Conservation (phyloP, 2,113 vertebrate species). For the Silurus glanis region DNA sequence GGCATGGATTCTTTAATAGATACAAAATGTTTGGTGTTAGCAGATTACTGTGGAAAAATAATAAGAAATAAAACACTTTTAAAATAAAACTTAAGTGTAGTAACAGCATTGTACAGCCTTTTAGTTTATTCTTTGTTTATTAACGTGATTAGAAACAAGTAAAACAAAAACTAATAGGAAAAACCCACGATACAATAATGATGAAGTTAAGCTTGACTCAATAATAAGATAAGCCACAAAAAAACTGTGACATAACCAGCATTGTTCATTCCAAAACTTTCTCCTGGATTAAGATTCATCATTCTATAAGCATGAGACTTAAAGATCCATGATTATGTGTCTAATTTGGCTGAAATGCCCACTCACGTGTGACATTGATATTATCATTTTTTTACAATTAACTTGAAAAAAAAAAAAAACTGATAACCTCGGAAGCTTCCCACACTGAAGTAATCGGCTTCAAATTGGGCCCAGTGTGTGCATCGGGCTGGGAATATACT, state of each 20-base stretch:
- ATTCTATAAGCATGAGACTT: constrained; percentile 59
- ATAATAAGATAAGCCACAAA: constrained; percentile 67
- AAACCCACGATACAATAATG: constrained; percentile 70
- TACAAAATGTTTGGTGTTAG: neutral
- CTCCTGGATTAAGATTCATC: constrained; percentile 52
- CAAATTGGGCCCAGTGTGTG: constrained; percentile 49
- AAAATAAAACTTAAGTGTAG: neutral
- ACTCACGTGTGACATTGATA: constrained; percentile 74
- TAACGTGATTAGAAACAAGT: constrained; percentile 75
- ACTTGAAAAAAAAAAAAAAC: constrained; percentile 71
- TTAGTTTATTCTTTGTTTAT: constrained; percentile 39
- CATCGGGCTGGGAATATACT: constrained; percentile 57
- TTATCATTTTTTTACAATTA: constrained; percentile 78
- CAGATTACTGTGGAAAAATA: neutral
- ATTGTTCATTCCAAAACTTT: constrained; percentile 62
- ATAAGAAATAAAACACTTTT: neutral
- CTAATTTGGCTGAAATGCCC: constrained; percentile 77
- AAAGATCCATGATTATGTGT: constrained; percentile 72
- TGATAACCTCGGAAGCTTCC: constrained; percentile 78
- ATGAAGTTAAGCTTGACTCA: constrained; percentile 66
- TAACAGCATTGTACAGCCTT: neutral
- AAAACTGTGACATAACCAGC: constrained; percentile 66
- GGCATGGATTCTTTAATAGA: neutral
- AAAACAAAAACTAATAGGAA: constrained; percentile 68
- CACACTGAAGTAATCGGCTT: constrained; percentile 57